These are phyloP conservation scores for Pseudochirops corinnae DNA, from an alignment of 2,797 vertebrate genomes.

Conservation along the genomic window DNA sequence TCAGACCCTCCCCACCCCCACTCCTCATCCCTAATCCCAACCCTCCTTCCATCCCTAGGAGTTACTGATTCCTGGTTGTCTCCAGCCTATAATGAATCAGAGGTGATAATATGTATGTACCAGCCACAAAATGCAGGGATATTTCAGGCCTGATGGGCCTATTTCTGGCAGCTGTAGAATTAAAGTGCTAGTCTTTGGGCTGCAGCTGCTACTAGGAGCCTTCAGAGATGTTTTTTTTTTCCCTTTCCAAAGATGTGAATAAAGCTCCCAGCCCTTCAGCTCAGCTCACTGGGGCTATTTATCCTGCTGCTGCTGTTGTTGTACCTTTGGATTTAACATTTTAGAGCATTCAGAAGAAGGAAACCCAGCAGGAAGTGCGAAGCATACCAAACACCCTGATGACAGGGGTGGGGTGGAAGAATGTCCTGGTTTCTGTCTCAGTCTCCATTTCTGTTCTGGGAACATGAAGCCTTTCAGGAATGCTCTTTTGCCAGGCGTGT, in stretches of 20 bases:
- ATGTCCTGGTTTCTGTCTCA: conserved; percentile 73
- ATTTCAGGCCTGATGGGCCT: conserved; percentile 83
- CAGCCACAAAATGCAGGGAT: conserved; percentile 83
- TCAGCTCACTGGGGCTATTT: conserved; percentile 79
- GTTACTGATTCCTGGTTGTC: conserved; percentile 44
- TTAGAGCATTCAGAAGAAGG: conserved; percentile 78
- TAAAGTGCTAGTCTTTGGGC: conserved; percentile 79
- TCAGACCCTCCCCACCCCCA: background rate
- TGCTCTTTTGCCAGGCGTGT: background rate
- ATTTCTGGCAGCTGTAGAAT: conserved; percentile 83
- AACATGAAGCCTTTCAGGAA: conserved; percentile 21
- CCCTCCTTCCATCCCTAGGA: conserved; percentile 41
- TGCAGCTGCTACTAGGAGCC: conserved; percentile 80
- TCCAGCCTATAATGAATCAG: conserved; percentile 71
- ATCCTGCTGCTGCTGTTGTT: conserved; percentile 77
- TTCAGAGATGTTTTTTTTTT: conserved; percentile 63
- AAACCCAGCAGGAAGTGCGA: conserved; percentile 66
- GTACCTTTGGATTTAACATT: conserved; percentile 79
- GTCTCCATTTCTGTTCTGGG: conserved; percentile 60
- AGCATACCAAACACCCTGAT: conserved; percentile 76
- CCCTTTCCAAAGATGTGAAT: conserved; percentile 79
- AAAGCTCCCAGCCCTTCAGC: conserved; percentile 77
- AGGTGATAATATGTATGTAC: conserved; percentile 73
- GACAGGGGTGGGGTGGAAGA: conserved; percentile 41
- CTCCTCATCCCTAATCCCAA: background rate